Conservation (phyloP, 2,797 vertebrate genomes). For the Petrocephalus sullivani region DNA sequence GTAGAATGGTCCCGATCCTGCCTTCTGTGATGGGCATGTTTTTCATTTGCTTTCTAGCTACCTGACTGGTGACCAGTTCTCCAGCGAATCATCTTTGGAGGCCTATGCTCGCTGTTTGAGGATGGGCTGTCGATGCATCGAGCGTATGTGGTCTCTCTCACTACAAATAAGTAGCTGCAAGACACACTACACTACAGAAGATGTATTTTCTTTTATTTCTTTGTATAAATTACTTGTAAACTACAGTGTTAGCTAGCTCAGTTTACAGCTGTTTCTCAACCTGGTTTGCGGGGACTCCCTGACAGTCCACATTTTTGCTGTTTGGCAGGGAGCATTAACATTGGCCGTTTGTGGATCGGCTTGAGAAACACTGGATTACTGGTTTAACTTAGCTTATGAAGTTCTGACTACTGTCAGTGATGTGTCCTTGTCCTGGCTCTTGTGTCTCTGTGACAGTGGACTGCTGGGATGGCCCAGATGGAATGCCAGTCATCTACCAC, state of each 20-base stretch:
- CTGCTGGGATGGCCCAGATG: constrained; percentile 97
- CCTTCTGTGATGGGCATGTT: not conserved
- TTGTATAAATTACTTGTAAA: not conserved
- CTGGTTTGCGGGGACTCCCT: not conserved
- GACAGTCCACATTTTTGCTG: not conserved
- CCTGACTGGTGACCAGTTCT: constrained; percentile 97
- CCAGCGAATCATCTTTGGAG: constrained; percentile 97
- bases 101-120: constrained; percentile 93
- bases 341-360: too few relatives aligned
- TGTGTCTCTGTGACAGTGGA: constrained; percentile 73
- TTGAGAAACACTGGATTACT: not conserved
- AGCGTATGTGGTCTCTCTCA: constrained; percentile 67
- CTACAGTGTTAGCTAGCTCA: not conserved
- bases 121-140: constrained; percentile 98
- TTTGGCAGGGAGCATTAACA: not conserved
- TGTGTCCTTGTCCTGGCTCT: constrained; percentile 1
- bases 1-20: not conserved
- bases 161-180: not conserved
- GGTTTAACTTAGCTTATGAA: not conserved
- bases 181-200: not conserved
- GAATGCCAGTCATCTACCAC: constrained; percentile 97
- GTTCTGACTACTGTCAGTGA: not conserved
- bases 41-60: constrained; percentile 58
- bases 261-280: too few relatives aligned
- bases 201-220: not conserved